Evolutionary conservation across 1,140 invertebrate genomes (phyloP), one percentile per base, ranked within the genome.

Genomic region (Centruroides vittatus): DNA sequence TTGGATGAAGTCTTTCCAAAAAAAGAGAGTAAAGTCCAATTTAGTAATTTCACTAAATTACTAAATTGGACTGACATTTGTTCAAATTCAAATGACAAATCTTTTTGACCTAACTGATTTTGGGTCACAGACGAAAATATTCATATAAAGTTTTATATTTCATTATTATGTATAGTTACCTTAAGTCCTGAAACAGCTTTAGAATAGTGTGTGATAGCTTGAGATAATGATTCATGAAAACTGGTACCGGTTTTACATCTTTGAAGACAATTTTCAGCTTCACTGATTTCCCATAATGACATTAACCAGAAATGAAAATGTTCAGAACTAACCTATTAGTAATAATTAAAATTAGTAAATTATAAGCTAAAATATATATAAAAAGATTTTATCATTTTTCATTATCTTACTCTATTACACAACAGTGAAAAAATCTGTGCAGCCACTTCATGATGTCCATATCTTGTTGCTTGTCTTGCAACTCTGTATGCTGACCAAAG

Each of bases 291-390:
- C 47, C 72, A 68, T 13, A 96, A 74, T 5, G 86, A 86, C 0
- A 83, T 81, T 49, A 97, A 73, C 87, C 92, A 96, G 69, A 93
- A 93, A 70, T 93, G 85, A 51, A 89, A 81, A 70, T 92, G 85
- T 70, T 97, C 93, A 12, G 88, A 88, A 12, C 87, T 86, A 3
- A 93, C 89, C 67, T 86, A 78, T 52, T 64, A 69, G 35, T 56
- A 23, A 35, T 23, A 63, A 55, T 12, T 61, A 50, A 63, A 11
- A 48, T 62, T 53, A 61, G 54, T 59, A 10, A 47, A 51, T 52
- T 46, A 51, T 6, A 47, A 49, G 23, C 23, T 35, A 51, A 10
- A 57, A 35, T 3, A 49, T 0, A 55, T 7, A 51, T 49, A n/a
- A 23, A 61, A 58, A 23, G 13, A 61, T 0, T 35, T 62, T n/a